A percentile compares a stretch with the other conserved stretches of the same genome.
phyloP scores from a whole-genome alignment of 2,888 invertebrate genomes.

The Sepioteuthis lessoniana region DNA sequence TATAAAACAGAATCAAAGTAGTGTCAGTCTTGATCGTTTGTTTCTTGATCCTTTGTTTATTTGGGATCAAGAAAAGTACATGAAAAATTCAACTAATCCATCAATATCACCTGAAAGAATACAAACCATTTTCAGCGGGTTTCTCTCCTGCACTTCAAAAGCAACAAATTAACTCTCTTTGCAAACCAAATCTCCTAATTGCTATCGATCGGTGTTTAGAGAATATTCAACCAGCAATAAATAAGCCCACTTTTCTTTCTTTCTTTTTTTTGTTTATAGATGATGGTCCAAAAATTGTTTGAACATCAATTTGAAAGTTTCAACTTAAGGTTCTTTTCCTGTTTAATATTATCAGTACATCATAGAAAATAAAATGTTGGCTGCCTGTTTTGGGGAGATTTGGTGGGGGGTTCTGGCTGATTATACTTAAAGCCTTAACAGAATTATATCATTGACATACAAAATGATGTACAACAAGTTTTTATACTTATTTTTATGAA shows the following conservation, averaged over 20 bases:
- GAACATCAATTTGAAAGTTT: neutral
- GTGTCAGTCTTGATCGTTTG: neutral
- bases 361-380: no score
- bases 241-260: neutral
- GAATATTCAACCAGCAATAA: neutral
- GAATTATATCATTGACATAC: no score
- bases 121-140: neutral
- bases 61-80: neutral
- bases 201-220: neutral
- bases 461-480: no score
- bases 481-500: no score
- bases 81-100: neutral
- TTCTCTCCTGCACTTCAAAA: neutral
- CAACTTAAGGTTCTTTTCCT: neutral
- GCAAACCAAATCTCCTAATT: neutral
- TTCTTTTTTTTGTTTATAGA: neutral
- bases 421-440: no score
- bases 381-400: no score
- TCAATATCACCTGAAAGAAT: neutral
- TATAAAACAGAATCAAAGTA: neutral
- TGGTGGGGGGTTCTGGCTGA: no score
- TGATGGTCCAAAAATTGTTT: neutral
- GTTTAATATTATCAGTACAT: no score
- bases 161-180: neutral
- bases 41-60: neutral